Evolutionary conservation across 2,797 vertebrate species (phyloP), one percentile per base, ranked within the genome.

Genomic region (Parotocinclus haroldoi): DNA sequence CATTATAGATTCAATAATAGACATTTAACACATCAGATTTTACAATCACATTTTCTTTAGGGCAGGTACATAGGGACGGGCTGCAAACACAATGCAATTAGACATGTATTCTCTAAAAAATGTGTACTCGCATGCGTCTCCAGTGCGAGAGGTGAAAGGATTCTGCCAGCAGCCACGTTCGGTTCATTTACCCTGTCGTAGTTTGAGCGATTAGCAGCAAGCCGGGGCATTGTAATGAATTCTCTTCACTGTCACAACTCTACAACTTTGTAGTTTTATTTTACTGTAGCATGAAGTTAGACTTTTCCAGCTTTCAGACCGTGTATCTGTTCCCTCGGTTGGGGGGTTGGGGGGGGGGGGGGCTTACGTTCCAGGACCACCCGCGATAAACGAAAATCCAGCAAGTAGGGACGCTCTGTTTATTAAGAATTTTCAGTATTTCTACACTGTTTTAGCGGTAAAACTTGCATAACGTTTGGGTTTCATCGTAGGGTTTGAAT

Each of bases 21-120:
- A 67, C 77, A 80, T 78, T 78, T 75, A 76, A 57, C 37, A 74
- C 46, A 78, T 77, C 68, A 68, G 38, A 68, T 53, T 73, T 75
- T 71, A 73, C 67, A 72, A 79, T 80, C 72, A 74, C n/a, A 48
- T 63, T 79, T 80, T 79, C 76, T 78, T 64, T 54, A 63, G 9
- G 9, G 9, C 5, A 40, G 38, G 38, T 40, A 5, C 1, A 9
- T 42, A 11, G 16, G 17, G 17, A 44, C 57, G 69, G 55, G 70
- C 51, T 53, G 44, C 18, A 37, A 65, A 44, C 16, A 17, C 63
- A 65, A 65, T 37, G 42, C 42, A 54, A 46, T 55, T 54, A 55
- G 42, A 44, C 46, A 36, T 14, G 46, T 36, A 65, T 36, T 54
- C 18, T 11, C 3, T 7, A 49, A 8, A 46, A 7, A 16, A n/a